A percentile compares a stretch with the other conserved stretches of the same genome.
Evolutionary conservation across 2,797 vertebrate species (phyloP).

Genomic region (Tauraco hartlaubi): DNA sequence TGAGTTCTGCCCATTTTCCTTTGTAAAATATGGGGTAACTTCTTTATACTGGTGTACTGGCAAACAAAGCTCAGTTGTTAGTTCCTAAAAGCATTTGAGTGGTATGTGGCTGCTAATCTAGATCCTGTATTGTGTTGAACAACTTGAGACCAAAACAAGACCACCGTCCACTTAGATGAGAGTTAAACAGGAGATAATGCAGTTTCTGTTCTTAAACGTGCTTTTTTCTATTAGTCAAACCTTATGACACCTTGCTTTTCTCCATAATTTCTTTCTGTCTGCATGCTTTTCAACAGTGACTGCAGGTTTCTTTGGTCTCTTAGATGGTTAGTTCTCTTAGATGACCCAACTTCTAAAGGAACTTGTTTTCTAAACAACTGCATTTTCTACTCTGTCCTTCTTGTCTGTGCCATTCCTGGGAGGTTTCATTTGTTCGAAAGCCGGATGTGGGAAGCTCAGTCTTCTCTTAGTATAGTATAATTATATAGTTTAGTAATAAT

Average conservation of each 20-base stretch:
- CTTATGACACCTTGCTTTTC: not conserved
- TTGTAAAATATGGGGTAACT: not conserved
- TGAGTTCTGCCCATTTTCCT: not conserved
- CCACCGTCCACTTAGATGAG: not conserved
- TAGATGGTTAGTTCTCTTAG: not conserved
- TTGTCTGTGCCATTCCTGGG: not conserved
- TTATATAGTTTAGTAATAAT: too few species aligned
- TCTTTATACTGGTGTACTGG: not conserved
- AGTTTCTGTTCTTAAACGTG: not conserved
- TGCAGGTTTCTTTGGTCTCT: not conserved
- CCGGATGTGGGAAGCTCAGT: not conserved
- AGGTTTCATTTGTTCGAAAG: not conserved
- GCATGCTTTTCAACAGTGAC: not conserved
- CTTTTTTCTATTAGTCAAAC: not conserved
- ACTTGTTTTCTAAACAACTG: not conserved
- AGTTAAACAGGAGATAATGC: not conserved
- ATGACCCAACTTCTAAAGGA: not conserved
- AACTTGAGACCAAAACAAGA: not conserved
- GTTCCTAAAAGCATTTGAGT: not conserved
- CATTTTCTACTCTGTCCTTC: not conserved
- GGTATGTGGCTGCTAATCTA: not conserved
- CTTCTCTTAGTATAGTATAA: not conserved
- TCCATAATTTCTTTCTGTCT: fast-evolving
- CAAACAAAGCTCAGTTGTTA: not conserved
- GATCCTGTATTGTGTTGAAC: fast-evolving